These are phyloP conservation scores for Semaprochilodus insignis DNA, from an alignment of 2,797 vertebrate genomes.

Conservation along the genomic window DNA sequence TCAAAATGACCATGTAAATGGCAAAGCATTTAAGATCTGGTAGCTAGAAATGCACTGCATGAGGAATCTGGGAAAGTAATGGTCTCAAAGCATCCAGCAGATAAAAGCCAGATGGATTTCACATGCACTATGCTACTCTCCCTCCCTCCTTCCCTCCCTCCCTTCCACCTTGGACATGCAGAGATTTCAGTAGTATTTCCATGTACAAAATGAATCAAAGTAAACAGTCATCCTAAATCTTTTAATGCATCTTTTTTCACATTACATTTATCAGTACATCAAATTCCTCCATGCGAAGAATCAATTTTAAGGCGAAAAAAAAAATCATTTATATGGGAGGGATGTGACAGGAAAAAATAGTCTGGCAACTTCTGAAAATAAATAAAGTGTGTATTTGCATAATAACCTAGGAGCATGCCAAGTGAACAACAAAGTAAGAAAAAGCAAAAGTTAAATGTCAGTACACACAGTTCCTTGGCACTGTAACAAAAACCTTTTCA, in stretches of 20 bases:
- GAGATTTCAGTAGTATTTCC: background rate
- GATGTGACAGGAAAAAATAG: background rate
- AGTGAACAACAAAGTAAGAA: constrained; percentile 43
- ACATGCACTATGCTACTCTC: background rate
- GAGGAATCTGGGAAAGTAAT: background rate
- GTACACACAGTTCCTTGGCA: constrained; percentile 43
- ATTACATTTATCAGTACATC: constrained; percentile 48
- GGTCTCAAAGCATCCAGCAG: background rate
- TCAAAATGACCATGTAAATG: background rate
- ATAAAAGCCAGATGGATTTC: background rate
- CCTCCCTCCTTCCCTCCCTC: no score
- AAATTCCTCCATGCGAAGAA: constrained; percentile 50
- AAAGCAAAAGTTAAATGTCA: background rate
- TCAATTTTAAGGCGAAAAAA: constrained; percentile 46
- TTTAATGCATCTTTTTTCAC: constrained; percentile 37
- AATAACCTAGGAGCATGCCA: constrained; percentile 44
- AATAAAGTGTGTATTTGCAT: constrained; percentile 52
- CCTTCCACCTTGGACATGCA: background rate
- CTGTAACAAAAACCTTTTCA: constrained; percentile 50
- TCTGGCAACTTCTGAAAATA: constrained; percentile 56
- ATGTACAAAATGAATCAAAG: background rate
- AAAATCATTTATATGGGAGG: constrained; percentile 22
- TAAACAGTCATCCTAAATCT: constrained; percentile 4
- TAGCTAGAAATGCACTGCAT: background rate
- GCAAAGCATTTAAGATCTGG: background rate